phyloP scores from a whole-genome alignment of 2,888 invertebrate genomes.

The Iphiclides podalirius region DNA sequence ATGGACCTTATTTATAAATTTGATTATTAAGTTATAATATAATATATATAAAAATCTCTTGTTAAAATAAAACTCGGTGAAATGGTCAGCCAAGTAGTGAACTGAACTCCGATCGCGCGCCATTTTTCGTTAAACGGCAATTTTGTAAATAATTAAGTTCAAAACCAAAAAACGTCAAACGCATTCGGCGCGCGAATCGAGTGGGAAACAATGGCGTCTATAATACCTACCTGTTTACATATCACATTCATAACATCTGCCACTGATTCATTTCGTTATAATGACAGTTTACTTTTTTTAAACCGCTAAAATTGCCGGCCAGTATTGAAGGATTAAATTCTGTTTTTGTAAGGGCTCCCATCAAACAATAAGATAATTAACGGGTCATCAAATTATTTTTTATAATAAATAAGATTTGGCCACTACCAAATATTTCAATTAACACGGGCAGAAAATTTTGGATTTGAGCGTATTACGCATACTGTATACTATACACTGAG shows the following conservation, averaged over 20 bases:
- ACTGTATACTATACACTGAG: too few relatives aligned
- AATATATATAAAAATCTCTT: slow-evolving; percentile 31
- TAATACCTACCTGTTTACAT: slow-evolving; percentile 26
- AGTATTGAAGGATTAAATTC: neutral
- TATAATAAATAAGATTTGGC: too few relatives aligned
- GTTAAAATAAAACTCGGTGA: too few relatives aligned
- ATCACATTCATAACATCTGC: slow-evolving; percentile 7
- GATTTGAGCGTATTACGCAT: too few relatives aligned
- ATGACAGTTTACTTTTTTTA: slow-evolving; percentile 17
- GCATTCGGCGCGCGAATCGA: slow-evolving; percentile 51
- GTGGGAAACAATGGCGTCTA: slow-evolving; percentile 35
- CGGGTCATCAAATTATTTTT: too few relatives aligned
- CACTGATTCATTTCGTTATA: slow-evolving; percentile 16
- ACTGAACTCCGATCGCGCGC: slow-evolving; percentile 14
- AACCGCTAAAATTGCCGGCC: slow-evolving; percentile 1
- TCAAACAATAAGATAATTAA: neutral
- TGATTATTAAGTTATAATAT: too few relatives aligned
- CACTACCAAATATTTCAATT: too few relatives aligned
- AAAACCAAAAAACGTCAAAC: slow-evolving; percentile 71
- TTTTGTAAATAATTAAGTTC: slow-evolving; percentile 74
- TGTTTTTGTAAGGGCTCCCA: neutral
- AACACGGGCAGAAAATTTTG: too few relatives aligned
- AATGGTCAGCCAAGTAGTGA: neutral
- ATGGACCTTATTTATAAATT: too few relatives aligned
- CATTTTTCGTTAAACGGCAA: slow-evolving; percentile 51